Evolutionary conservation across 2,797 vertebrate species (phyloP).

Genomic region (Graptemys geographica): DNA sequence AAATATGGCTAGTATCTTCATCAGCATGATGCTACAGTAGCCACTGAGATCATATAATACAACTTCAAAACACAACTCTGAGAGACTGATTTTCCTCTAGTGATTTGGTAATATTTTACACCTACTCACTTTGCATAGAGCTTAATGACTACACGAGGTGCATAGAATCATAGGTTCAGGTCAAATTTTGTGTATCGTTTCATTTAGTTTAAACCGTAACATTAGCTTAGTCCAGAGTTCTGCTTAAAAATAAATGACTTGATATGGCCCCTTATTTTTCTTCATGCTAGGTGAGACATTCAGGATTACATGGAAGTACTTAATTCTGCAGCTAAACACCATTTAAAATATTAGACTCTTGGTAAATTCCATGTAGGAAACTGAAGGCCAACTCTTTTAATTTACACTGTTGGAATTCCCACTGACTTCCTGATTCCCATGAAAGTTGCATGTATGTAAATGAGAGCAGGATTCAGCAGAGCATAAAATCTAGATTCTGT

Average conservation of each 20-base stretch:
- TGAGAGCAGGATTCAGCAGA: conserved; percentile 43
- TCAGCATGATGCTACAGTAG: conserved; percentile 2
- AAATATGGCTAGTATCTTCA: neutral
- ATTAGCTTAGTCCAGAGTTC: conserved; percentile 61
- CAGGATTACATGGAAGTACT: conserved; percentile 66
- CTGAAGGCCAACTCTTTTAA: conserved; percentile 62
- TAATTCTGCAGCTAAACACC: conserved; percentile 59
- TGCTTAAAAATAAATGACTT: conserved; percentile 74
- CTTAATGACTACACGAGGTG: conserved; percentile 17
- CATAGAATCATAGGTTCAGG: conserved; percentile 9
- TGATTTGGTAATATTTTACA: conserved; percentile 35
- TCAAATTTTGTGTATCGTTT: conserved; percentile 42
- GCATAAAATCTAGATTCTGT: conserved; percentile 71
- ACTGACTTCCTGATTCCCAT: conserved; percentile 70
- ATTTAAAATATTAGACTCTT: conserved; percentile 71
- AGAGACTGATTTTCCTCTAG: conserved; percentile 26
- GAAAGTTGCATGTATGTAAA: conserved; percentile 54
- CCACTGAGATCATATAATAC: neutral
- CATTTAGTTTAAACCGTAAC: conserved; percentile 60
- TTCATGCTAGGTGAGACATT: conserved; percentile 72
- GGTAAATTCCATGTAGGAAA: conserved; percentile 74
- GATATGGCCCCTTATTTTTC: conserved; percentile 30
- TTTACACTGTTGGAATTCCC: conserved; percentile 71
- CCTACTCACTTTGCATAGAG: neutral
- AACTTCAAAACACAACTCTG: neutral